These are phyloP conservation scores for Salvelinus namaycush DNA, from an alignment of 2,113 vertebrate species.

Conservation along the genomic window DNA sequence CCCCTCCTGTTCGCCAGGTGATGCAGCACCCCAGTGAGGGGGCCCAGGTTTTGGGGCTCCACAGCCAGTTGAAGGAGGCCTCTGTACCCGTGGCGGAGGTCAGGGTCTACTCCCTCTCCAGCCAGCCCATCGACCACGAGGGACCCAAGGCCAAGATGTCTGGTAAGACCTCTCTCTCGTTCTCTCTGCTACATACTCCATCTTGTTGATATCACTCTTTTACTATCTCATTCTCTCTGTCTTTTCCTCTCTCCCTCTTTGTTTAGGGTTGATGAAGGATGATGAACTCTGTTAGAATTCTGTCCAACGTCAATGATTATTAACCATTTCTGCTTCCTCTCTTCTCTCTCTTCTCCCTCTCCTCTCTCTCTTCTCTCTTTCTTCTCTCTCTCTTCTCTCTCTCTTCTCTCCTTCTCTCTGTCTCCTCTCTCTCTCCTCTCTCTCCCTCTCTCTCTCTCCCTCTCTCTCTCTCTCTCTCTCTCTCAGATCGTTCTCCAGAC, in stretches of 20 bases:
- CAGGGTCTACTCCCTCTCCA: constrained; percentile 87
- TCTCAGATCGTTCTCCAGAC: constrained; percentile 87
- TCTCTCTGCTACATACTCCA: too few relatives aligned
- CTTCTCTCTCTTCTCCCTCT: neutral
- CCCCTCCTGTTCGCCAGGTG: constrained; percentile 67
- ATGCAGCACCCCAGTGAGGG: constrained; percentile 92
- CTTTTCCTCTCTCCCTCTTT: too few relatives aligned
- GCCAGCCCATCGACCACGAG: constrained; percentile 92
- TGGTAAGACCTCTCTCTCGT: constrained; percentile 61
- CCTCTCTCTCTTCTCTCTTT: too few relatives aligned
- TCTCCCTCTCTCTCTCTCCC: neutral
- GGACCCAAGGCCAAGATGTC: constrained; percentile 88
- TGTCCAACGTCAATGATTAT: too few relatives aligned
- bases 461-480: neutral
- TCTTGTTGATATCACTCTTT: too few relatives aligned
- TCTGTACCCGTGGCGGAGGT: constrained; percentile 88
- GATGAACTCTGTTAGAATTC: too few relatives aligned
- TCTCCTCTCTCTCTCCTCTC: neutral
- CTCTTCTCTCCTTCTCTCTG: too few relatives aligned
- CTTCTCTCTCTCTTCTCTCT: too few relatives aligned
- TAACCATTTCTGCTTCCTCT: neutral
- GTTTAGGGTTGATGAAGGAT: too few relatives aligned
- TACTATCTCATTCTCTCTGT: too few relatives aligned
- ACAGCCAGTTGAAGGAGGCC: constrained; percentile 87
- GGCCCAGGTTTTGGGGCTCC: constrained; percentile 85